These are phyloP conservation scores for Drosophila equinoxialis DNA, from an alignment of 1,140 invertebrate species.

Conservation along the genomic window DNA sequence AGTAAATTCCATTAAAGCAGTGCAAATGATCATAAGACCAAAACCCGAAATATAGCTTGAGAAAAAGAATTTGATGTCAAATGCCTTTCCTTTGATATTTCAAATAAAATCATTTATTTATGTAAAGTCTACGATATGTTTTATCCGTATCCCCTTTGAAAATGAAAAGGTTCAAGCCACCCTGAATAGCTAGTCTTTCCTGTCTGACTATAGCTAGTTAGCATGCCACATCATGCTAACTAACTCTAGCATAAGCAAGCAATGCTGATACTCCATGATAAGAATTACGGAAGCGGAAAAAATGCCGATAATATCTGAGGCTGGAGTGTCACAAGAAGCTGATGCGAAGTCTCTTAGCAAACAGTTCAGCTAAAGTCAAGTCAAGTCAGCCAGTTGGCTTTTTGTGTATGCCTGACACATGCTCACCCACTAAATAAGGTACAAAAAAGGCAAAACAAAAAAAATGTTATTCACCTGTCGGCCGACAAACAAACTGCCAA, in stretches of 20 bases:
- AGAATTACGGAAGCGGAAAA: slow-evolving; percentile 76
- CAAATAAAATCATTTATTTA: no score
- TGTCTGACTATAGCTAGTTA: neutral
- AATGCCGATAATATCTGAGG: slow-evolving; percentile 72
- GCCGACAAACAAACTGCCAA: slow-evolving; percentile 30
- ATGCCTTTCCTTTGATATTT: no score
- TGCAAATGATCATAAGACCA: no score
- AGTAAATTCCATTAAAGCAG: no score
- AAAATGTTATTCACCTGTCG: slow-evolving; percentile 75
- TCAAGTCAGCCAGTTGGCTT: slow-evolving; percentile 33
- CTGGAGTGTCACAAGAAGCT: slow-evolving; percentile 19
- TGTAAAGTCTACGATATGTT: no score
- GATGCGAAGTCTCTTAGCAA: slow-evolving; percentile 38
- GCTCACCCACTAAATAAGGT: slow-evolving; percentile 55
- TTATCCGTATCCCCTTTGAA: no score
- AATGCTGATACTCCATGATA: slow-evolving; percentile 69
- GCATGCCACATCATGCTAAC: slow-evolving; percentile 2
- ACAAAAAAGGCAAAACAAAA: slow-evolving; percentile 18
- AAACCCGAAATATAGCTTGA: no score
- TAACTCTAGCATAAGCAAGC: slow-evolving; percentile 5
- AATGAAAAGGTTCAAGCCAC: neutral
- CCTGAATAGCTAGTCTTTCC: neutral
- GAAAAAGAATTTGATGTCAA: no score
- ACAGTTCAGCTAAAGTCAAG: slow-evolving; percentile 27
- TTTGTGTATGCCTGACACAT: slow-evolving; percentile 67